Evolutionary conservation across 2,113 vertebrate species (phyloP), one percentile per base, ranked within the genome.

Genomic region (Zapornia atra): DNA sequence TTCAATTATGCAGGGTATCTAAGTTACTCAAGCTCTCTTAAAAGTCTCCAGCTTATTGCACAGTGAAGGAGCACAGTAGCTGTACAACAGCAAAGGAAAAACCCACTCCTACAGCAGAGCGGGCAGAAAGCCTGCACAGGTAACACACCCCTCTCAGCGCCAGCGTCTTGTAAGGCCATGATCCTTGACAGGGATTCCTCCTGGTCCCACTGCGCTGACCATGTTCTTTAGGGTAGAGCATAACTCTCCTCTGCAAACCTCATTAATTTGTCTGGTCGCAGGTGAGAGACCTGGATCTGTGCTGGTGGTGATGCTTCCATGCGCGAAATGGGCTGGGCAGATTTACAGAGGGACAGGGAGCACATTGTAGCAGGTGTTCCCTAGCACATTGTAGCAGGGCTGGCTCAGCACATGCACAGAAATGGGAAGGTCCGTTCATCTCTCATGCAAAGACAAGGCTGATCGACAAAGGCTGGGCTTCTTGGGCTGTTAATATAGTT

Each of bases 1-100:
- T 38, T 68, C 28, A 64, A 33, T 71, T n/a, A 38, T 1, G 1
- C 0, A 4, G 24, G n/a, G 29, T 59, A 21, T 12, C 42, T 28
- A 20, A 38, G 33, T 34, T 48, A 29, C 56, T 78, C 25, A 38
- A 54, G 22, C 38, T 60, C 42, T 80, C 50, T 81, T 57, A 19
- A 51, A 88, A 89, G 34, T 12, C 63, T 77, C 44, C 59, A 71
- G 71, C 25, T 64, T 31, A 25, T 15, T 60, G 38, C 57, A 68
- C 2, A 54, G n/a, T 16, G 72, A 20, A 83, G 61, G 20, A 76
- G 36, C 56, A 53, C 12, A 68, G 42, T 8, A 5, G 31, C 54
- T 81, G 33, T 28, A 56, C 34, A 57, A 28, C 42, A 93, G 11
- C 48, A 48, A 38, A 69, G 64, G 33, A 51, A 93, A 86, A 33